Conservation (phyloP, 2,113 vertebrate species). For the Corythaixoides concolor region DNA sequence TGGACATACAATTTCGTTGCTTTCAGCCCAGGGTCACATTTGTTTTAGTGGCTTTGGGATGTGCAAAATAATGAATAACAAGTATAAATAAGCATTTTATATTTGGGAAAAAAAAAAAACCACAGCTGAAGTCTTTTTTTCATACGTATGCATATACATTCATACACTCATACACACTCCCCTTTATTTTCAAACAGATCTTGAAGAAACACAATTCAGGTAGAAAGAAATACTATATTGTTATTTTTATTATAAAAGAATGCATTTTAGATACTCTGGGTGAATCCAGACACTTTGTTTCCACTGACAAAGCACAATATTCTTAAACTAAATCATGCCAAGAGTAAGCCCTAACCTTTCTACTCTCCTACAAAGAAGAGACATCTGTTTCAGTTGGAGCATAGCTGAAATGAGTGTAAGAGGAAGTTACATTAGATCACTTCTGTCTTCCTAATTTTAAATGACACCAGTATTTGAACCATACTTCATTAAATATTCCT, state of each 20-base stretch:
- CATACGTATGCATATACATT: rapidly evolving
- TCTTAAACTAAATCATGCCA: neutral
- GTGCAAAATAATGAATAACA: conserved; percentile 15
- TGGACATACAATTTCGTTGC: conserved; percentile 69
- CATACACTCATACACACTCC: neutral
- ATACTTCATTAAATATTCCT: conserved; percentile 32
- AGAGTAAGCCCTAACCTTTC: neutral
- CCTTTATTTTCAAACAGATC: neutral
- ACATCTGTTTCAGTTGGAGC: neutral
- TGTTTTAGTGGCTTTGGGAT: neutral
- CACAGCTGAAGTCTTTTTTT: neutral
- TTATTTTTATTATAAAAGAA: neutral
- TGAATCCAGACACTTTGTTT: neutral
- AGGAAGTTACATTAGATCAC: conserved; percentile 1
- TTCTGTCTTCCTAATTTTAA: conserved; percentile 49
- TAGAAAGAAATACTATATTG: neutral
- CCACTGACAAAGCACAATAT: neutral
- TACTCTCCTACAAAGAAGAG: neutral
- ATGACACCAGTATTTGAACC: conserved; percentile 33
- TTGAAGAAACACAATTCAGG: neutral
- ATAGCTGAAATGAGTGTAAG: neutral
- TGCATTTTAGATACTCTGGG: neutral
- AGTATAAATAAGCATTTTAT: neutral
- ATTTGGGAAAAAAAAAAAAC: neutral
- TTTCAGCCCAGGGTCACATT: conserved; percentile 5